Evolutionary conservation across 2,888 invertebrate species (phyloP).

Genomic region (Hydropsyche betteni): DNA sequence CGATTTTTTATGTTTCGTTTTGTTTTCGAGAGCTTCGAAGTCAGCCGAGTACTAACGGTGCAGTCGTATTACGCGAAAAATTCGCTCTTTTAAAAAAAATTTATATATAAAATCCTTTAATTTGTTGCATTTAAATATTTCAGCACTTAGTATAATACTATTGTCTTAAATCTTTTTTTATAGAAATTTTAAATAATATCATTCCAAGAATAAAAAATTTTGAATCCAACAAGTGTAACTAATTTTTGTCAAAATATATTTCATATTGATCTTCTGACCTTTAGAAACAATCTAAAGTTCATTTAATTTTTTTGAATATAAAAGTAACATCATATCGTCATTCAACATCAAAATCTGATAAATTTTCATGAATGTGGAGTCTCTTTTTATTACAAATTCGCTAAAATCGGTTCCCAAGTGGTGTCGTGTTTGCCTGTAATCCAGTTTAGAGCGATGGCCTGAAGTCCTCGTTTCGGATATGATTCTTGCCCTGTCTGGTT

Average conservation of each 20-base stretch:
- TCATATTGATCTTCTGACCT: too few species aligned
- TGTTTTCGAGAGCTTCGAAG: conserved; percentile 20
- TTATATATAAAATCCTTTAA: background rate
- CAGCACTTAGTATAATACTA: too few species aligned
- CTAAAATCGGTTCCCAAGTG: conserved; percentile 20
- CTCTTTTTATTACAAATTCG: background rate
- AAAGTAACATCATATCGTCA: too few species aligned
- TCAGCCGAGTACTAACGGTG: conserved; percentile 31
- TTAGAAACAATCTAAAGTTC: too few species aligned
- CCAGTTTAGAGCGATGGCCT: conserved; percentile 28
- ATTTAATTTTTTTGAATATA: too few species aligned
- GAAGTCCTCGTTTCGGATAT: conserved; percentile 35
- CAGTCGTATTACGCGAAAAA: conserved; percentile 6
- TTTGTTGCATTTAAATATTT: too few species aligned
- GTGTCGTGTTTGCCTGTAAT: conserved; percentile 23
- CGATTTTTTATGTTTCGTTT: conserved; percentile 25
- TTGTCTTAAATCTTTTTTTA: too few species aligned
- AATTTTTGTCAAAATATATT: too few species aligned
- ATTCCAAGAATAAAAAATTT: too few species aligned
- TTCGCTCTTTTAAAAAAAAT: background rate
- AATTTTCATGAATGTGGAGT: background rate
- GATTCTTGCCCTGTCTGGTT: conserved; percentile 11
- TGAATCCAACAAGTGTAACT: too few species aligned
- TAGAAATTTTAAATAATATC: too few species aligned
- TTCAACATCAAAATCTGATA: too few species aligned